Conservation (phyloP, 2,797 vertebrate genomes). For the Cynopterus sphinx region DNA sequence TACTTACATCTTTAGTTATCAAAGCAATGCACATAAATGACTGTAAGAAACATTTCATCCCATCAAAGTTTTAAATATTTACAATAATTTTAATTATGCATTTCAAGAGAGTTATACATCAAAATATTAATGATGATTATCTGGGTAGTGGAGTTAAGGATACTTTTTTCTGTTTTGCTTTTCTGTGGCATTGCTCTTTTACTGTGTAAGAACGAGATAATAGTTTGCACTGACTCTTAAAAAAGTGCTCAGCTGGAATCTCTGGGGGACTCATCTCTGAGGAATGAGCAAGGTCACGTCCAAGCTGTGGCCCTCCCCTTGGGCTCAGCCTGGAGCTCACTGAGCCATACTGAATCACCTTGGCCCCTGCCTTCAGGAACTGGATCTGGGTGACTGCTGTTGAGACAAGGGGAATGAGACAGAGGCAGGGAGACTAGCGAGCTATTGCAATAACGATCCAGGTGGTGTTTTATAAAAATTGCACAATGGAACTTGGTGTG, state of each 20-base stretch:
- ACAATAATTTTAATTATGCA: neutral
- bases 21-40: neutral
- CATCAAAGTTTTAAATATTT: conserved; percentile 27
- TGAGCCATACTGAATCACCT: neutral
- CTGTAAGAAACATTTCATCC: neutral
- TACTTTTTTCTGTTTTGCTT: conserved; percentile 4
- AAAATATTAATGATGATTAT: neutral
- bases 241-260: neutral
- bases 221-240: neutral
- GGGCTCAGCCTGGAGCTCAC: neutral
- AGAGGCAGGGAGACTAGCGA: neutral
- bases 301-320: neutral
- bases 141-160: neutral
- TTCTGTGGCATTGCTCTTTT: conserved; percentile 1
- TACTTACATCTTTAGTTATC: neutral
- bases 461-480: neutral
- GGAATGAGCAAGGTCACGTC: neutral
- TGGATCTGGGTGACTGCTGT: neutral
- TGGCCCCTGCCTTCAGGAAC: neutral
- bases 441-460: neutral
- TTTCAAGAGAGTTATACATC: neutral
- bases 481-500: neutral
- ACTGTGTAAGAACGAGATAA: neutral
- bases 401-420: neutral
- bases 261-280: neutral